Conservation (phyloP, 2,113 vertebrate species). For the Cottus gobio region DNA sequence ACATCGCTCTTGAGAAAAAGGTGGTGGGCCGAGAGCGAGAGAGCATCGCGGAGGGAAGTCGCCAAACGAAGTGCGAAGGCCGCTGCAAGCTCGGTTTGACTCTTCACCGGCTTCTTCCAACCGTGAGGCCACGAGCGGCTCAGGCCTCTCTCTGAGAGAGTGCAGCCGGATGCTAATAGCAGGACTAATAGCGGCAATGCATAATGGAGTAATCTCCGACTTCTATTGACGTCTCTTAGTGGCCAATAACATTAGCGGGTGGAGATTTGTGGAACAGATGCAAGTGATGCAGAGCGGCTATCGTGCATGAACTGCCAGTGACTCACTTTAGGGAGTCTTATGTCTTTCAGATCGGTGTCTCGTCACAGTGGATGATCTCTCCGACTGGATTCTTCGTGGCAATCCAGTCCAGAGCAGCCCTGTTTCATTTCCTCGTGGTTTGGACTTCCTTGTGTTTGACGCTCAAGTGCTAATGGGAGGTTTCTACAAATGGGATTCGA, state of each 20-base stretch:
- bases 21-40: conserved; percentile 33
- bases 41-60: conserved; percentile 24
- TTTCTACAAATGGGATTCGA: conserved; percentile 38
- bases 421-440: conserved; percentile 36
- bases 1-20: conserved; percentile 12
- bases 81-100: conserved; percentile 23
- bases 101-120: not conserved
- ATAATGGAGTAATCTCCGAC: conserved; percentile 27
- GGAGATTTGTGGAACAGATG: conserved; percentile 3
- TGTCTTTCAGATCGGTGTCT: conserved; percentile 8
- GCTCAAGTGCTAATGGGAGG: conserved; percentile 22
- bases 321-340: not conserved
- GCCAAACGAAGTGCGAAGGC: conserved; percentile 54
- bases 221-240: conserved; percentile 27
- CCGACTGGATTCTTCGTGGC: not conserved
- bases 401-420: not conserved
- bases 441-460: conserved; percentile 37
- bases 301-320: not conserved
- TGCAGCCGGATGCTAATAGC: conserved; percentile 28
- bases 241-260: conserved; percentile 31
- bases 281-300: not conserved
- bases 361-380: not conserved
- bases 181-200: not conserved
- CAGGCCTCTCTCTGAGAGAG: conserved; percentile 17
- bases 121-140: conserved; percentile 22